These are phyloP conservation scores for Notarius quadriscutis DNA, from an alignment of 2,113 vertebrate species.

Conservation along the genomic window DNA sequence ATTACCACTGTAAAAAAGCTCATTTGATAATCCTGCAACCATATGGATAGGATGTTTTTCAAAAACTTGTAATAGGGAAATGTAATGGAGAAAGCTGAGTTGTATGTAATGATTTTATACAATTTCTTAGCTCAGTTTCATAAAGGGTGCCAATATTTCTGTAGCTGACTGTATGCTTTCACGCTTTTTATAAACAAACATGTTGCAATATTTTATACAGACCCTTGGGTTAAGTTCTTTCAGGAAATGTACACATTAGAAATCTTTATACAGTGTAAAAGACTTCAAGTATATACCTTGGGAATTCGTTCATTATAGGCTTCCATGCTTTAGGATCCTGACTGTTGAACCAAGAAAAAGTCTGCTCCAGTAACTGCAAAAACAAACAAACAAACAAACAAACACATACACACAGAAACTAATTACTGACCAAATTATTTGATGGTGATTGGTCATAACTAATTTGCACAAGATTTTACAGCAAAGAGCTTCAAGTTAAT, in stretches of 20 bases:
- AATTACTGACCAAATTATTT: not conserved
- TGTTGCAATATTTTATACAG: not conserved
- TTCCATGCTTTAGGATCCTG: slow-evolving; percentile 78
- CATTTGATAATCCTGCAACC: too few relatives aligned
- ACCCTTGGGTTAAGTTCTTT: not conserved
- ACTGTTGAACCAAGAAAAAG: slow-evolving; percentile 82
- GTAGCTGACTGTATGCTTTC: not conserved
- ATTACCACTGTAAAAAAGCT: too few relatives aligned
- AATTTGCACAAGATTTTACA: not conserved
- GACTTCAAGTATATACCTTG: slow-evolving; percentile 67
- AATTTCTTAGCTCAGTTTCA: not conserved
- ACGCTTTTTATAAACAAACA: not conserved
- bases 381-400: not conserved
- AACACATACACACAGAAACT: not conserved
- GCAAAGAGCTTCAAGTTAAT: not conserved
- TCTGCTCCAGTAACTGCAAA: slow-evolving; percentile 77
- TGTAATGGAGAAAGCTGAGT: too few relatives aligned
- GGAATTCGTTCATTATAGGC: slow-evolving; percentile 69
- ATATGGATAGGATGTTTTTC: too few relatives aligned
- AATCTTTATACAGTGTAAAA: not conserved
- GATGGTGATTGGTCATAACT: not conserved
- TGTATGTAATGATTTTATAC: too few relatives aligned
- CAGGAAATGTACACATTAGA: not conserved
- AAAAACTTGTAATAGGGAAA: too few relatives aligned
- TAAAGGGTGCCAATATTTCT: not conserved